Base-by-base conservation (phyloP, 2,797 vertebrate species). In the Poeciliopsis paucimaculata region DNA sequence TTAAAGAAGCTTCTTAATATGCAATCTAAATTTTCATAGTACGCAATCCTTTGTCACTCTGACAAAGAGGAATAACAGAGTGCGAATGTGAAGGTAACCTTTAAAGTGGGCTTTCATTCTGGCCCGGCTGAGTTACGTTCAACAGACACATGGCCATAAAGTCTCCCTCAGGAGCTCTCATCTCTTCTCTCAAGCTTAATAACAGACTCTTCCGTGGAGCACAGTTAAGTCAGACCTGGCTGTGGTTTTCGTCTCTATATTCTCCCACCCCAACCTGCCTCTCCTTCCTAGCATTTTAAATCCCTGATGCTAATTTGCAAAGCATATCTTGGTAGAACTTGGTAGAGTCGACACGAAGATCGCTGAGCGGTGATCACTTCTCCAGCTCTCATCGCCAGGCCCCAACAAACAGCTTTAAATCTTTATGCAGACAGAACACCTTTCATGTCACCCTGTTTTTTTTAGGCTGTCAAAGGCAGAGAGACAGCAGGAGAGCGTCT, bases 321-420 rank as follows among this genome's bases (percentile, higher is more conserved):
- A 2, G 5, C 28, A 26, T 11, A 15, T 31, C 28, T 62, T 31
- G 20, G 16, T 9, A 36, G 90, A 91, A 72, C 91, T 95, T 91
- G 89, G 91, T 94, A 23, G 93, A 94, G 88, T 93, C 94, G 91
- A 95, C 90, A 90, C 91, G 85, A 93, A 95, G 93, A 96, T 96
- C 97, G 95, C 95, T 96, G 96, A 43, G 90, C 85, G 77, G 41
- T 20, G 88, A 96, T 96, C 94, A 95, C 91, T 96, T 96, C 96
- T 97, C 96, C 96, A 96, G 92, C 90, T 95, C 86, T 93, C 89
- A 89, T 91, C 91, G 94, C 92, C 91, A 94, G 91, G 90, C 92
- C 81, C 73, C 76, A 82, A 78, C 62, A 80, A 88, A 91, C 94
- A 89, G 90, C 90, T 84, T 87, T 88, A 88, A 78, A 86, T 81